These are phyloP conservation scores for Adoxophyes honmai DNA, from an alignment of 1,140 invertebrate species.

Conservation along the genomic window DNA sequence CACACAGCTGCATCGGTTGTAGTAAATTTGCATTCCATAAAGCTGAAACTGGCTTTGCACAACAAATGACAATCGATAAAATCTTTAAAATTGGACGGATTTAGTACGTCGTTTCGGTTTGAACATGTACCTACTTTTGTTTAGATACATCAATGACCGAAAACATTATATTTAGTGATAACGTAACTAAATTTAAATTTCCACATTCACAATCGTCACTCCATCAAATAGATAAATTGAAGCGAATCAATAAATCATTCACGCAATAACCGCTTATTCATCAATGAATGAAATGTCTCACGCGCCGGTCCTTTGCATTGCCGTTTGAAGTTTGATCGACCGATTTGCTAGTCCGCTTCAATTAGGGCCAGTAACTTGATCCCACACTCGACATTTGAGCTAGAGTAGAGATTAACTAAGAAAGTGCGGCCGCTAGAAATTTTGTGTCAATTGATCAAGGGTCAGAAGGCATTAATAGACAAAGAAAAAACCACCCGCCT, in stretches of 20 bases:
- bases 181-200: neutral
- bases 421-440: slow-evolving; percentile 18
- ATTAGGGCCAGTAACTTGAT: slow-evolving; percentile 42
- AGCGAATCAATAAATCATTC: slow-evolving; percentile 8
- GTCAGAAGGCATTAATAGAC: neutral
- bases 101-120: too few species aligned
- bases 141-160: too few species aligned
- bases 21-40: too few species aligned
- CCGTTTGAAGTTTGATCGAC: slow-evolving; percentile 19
- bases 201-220: neutral
- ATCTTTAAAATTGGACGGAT: too few species aligned
- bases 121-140: too few species aligned
- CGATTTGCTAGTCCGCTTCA: slow-evolving; percentile 29
- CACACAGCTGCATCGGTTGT: too few species aligned
- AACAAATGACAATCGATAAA: too few species aligned
- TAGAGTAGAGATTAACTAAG: slow-evolving; percentile 21
- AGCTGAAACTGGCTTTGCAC: too few species aligned
- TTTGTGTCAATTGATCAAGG: neutral
- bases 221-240: neutral
- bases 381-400: slow-evolving; percentile 13
- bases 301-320: slow-evolving; percentile 28
- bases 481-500: too few species aligned
- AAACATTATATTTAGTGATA: neutral
- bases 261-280: neutral
- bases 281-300: slow-evolving; percentile 15